Percentiles rank a stretch among this genome's conserved stretches.
These are phyloP conservation scores for Romanogobio albipinnatus DNA, from an alignment of 2,113 vertebrate genomes.

Conservation along the genomic window DNA sequence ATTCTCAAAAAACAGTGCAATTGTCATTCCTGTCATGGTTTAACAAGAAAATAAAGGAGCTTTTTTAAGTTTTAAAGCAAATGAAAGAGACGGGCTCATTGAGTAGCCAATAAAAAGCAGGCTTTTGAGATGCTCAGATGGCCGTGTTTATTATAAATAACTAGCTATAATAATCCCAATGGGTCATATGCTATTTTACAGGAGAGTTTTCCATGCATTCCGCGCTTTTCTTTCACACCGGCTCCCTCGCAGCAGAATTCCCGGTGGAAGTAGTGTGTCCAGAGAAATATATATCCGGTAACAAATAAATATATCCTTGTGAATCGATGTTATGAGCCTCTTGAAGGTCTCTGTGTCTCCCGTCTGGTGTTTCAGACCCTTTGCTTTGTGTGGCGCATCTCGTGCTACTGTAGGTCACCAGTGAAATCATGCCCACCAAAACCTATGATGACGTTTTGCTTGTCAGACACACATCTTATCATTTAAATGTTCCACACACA, in stretches of 20 bases:
- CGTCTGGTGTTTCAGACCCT: slow-evolving; percentile 41
- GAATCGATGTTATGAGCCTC: slow-evolving; percentile 22
- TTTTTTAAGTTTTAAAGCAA: slow-evolving; percentile 2
- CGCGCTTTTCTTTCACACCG: slow-evolving; percentile 35
- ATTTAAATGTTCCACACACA: slow-evolving; percentile 29
- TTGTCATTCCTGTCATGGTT: slow-evolving; percentile 48
- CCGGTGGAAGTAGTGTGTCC: slow-evolving; percentile 5
- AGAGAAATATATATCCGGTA: neutral
- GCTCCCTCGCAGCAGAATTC: slow-evolving; percentile 10
- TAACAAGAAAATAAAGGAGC: neutral
- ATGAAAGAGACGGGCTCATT: neutral
- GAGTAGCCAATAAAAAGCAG: neutral
- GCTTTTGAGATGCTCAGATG: neutral
- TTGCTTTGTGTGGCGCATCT: slow-evolving; percentile 51
- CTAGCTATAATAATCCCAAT: neutral
- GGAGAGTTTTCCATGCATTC: slow-evolving; percentile 40
- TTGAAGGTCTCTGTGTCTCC: slow-evolving; percentile 32
- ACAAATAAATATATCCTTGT: slow-evolving; percentile 20
- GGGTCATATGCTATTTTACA: neutral
- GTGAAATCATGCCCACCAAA: slow-evolving; percentile 45
- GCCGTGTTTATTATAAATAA: neutral
- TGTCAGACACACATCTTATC: slow-evolving; percentile 25
- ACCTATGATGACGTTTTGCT: slow-evolving; percentile 53
- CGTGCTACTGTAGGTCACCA: slow-evolving; percentile 53
- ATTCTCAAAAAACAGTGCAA: slow-evolving; percentile 35